Evolutionary conservation across 2,113 vertebrate genomes (phyloP).

Genomic region (Pholis gunnellus): DNA sequence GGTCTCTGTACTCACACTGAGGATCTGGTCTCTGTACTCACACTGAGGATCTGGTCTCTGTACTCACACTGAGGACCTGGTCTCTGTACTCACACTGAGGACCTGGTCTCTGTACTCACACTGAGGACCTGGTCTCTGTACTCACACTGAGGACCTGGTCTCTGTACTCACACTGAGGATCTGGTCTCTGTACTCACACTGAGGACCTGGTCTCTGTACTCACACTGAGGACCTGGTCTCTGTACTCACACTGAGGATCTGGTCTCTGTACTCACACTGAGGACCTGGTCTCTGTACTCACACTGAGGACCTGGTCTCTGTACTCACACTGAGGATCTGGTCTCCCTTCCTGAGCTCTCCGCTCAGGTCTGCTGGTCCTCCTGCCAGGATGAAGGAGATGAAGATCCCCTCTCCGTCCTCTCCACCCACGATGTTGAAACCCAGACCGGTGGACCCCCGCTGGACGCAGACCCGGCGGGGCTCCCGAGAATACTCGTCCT

Average conservation of each 20-base stretch:
- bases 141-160: too few species aligned
- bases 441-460: slow-evolving; percentile 88
- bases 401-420: slow-evolving; percentile 93
- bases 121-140: too few species aligned
- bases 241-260: too few species aligned
- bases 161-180: too few species aligned
- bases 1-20: too few species aligned
- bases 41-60: too few species aligned
- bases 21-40: too few species aligned
- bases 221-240: too few species aligned
- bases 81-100: neutral
- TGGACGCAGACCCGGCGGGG: slow-evolving; percentile 89
- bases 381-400: slow-evolving; percentile 93
- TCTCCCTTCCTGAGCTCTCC: slow-evolving; percentile 91
- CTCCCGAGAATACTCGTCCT: slow-evolving; percentile 88
- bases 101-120: too few species aligned
- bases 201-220: neutral
- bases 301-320: slow-evolving; percentile 45
- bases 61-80: neutral
- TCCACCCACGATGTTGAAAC: slow-evolving; percentile 92
- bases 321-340: slow-evolving; percentile 92
- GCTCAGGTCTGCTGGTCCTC: slow-evolving; percentile 91
- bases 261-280: neutral
- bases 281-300: slow-evolving; percentile 15
- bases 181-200: too few species aligned